phyloP scores from a whole-genome alignment of 1,140 invertebrate species.

The Semibalanus balanoides region DNA sequence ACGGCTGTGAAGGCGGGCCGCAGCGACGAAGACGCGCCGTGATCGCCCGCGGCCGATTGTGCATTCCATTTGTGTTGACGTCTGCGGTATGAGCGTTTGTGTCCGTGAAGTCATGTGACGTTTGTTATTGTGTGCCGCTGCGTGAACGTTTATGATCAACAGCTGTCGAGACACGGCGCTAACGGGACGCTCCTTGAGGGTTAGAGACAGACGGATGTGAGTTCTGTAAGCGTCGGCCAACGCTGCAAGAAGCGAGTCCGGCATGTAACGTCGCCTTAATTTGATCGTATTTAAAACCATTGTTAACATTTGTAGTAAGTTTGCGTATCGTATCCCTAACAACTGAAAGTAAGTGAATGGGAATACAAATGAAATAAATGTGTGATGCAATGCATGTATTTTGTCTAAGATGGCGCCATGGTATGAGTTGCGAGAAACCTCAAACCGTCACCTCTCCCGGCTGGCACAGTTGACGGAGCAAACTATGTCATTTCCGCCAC shows the following conservation, averaged over 20 bases:
- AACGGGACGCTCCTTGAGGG: too few species aligned
- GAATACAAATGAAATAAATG: too few species aligned
- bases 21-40: background rate
- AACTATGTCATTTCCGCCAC: too few species aligned
- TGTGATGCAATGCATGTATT: too few species aligned
- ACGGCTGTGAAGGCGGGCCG: background rate
- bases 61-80: background rate
- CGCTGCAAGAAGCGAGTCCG: background rate
- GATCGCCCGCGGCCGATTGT: background rate
- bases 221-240: background rate
- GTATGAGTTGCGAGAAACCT: too few species aligned
- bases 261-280: background rate
- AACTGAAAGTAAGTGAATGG: too few species aligned
- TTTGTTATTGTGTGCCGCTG: background rate
- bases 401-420: too few species aligned
- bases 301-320: too few species aligned
- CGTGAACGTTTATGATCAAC: background rate
- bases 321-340: too few species aligned
- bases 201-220: background rate
- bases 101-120: background rate
- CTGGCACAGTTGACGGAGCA: too few species aligned
- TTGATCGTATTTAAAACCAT: background rate
- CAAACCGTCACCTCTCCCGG: too few species aligned
- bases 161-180: background rate
- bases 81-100: background rate